Evolutionary conservation across 2,113 vertebrate species (phyloP).

Genomic region (Actenoides hombroni): DNA sequence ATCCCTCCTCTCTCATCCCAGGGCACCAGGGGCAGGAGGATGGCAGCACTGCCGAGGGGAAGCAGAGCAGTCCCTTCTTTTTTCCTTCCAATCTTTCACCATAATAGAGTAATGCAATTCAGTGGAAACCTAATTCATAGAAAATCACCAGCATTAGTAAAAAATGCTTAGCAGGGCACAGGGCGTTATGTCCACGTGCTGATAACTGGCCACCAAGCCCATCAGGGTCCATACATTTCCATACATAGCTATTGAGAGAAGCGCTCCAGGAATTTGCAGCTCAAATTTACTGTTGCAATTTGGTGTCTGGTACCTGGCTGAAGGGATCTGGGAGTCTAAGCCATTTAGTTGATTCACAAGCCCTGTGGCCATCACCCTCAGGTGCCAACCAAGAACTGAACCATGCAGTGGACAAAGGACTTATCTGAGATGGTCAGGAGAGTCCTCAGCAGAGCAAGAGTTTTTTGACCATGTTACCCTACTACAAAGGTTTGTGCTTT

Average conservation of each 20-base stretch:
- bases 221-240: background rate
- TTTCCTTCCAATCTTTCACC: background rate
- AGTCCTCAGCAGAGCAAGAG: fast-evolving
- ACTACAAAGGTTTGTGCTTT: background rate
- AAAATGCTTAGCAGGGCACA: background rate
- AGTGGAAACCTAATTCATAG: background rate
- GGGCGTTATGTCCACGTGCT: background rate
- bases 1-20: background rate
- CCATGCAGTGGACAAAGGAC: background rate
- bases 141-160: background rate
- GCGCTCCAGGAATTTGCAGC: background rate
- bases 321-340: background rate
- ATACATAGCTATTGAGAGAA: background rate
- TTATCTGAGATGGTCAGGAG: background rate
- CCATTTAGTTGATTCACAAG: background rate
- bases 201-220: background rate
- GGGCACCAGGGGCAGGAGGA: background rate
- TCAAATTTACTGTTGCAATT: background rate
- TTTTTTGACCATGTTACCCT: background rate
- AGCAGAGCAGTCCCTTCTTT: fast-evolving
- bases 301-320: background rate
- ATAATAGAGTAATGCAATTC: background rate
- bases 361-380: background rate
- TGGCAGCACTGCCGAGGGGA: background rate
- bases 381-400: background rate